These are phyloP conservation scores for Hemicordylus capensis DNA, from an alignment of 2,113 vertebrate species.

Conservation along the genomic window DNA sequence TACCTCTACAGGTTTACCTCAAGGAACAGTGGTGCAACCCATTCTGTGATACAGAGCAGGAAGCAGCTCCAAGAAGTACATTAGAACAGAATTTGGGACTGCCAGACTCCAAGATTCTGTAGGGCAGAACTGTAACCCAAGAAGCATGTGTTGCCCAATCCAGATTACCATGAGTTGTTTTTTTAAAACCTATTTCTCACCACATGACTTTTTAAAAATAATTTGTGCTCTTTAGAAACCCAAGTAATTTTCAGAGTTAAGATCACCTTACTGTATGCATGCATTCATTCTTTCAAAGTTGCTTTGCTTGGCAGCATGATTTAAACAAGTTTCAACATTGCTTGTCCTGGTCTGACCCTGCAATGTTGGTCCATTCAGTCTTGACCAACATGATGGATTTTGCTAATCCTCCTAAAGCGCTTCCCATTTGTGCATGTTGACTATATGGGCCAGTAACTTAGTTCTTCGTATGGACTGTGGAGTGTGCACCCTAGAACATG, in stretches of 20 bases:
- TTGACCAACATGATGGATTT: neutral
- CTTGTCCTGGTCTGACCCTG: neutral
- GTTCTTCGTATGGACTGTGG: too few relatives aligned
- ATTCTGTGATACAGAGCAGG: too few relatives aligned
- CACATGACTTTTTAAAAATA: neutral
- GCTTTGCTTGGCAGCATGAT: neutral
- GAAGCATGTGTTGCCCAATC: neutral
- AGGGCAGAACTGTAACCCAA: neutral
- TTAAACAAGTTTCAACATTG: neutral
- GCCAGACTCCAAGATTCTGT: neutral
- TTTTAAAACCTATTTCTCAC: neutral
- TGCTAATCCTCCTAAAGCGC: neutral
- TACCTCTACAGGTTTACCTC: neutral
- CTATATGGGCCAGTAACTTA: too few relatives aligned
- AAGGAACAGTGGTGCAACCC: neutral
- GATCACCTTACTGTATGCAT: neutral
- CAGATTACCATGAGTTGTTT: neutral
- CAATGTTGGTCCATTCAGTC: neutral
- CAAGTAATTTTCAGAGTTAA: neutral
- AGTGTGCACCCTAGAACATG: neutral
- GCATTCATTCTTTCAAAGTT: neutral
- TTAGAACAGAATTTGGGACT: neutral
- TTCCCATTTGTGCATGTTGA: neutral
- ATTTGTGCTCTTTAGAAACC: constrained; percentile 6
- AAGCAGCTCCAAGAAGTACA: neutral